phyloP scores from a whole-genome alignment of 2,113 vertebrate genomes.

The Corythornis cristatus region DNA sequence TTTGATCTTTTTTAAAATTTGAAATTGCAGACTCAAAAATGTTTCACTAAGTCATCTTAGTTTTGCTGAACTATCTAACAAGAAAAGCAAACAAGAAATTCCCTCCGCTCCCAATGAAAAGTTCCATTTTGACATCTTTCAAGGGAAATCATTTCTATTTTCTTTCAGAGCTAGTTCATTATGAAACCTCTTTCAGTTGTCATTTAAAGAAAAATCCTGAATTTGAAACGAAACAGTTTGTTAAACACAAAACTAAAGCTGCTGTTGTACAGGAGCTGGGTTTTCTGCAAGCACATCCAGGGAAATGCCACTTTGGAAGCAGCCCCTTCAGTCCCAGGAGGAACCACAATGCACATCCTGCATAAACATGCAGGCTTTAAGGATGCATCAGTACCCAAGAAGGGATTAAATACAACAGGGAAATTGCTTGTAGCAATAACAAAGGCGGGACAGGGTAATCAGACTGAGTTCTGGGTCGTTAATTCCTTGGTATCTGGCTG shows the following conservation, averaged over 20 bases:
- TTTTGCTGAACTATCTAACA: slow-evolving; percentile 33
- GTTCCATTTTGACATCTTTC: not conserved
- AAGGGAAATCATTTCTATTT: slow-evolving; percentile 13
- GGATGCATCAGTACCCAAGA: not conserved
- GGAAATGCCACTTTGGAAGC: not conserved
- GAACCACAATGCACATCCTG: rapidly evolving
- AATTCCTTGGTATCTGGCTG: not conserved
- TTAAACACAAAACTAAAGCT: not conserved
- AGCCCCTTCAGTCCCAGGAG: not conserved
- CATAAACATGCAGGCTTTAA: not conserved
- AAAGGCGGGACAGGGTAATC: not conserved
- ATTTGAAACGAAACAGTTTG: not conserved
- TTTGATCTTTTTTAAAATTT: not conserved
- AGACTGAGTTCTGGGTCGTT: not conserved
- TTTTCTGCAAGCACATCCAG: not conserved
- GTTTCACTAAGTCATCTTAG: slow-evolving; percentile 7
- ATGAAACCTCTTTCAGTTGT: slow-evolving; percentile 3
- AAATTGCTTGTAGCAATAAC: not conserved
- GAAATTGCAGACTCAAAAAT: not conserved
- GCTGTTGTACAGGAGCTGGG: rapidly evolving
- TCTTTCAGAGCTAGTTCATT: not conserved
- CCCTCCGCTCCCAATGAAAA: not conserved
- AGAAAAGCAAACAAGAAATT: slow-evolving; percentile 26
- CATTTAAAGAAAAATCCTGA: not conserved
- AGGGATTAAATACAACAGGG: not conserved